Evolutionary conservation across 2,113 vertebrate species (phyloP).

Genomic region (Nettapus auritus): DNA sequence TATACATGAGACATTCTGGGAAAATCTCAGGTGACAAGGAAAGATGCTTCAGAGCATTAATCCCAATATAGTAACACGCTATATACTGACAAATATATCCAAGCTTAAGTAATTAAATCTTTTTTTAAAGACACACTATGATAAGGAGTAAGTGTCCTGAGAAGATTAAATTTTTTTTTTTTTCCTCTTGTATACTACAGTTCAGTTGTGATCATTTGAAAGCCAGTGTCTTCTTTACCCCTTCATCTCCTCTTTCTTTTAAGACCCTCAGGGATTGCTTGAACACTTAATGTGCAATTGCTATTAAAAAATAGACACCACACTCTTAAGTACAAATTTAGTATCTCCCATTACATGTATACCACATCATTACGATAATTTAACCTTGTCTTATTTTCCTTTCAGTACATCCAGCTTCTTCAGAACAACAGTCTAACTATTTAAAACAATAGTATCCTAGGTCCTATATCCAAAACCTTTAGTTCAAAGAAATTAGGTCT

Average conservation of each 20-base stretch:
- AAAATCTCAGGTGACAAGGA: conserved; percentile 74
- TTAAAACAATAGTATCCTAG: not conserved
- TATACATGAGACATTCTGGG: conserved; percentile 54
- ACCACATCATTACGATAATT: not conserved
- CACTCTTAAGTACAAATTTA: not conserved
- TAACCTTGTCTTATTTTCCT: conserved; percentile 42
- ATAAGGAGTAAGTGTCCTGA: conserved; percentile 67
- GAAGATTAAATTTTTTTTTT: conserved; percentile 70
- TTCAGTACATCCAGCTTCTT: not conserved
- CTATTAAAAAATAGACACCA: not conserved
- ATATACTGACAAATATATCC: conserved; percentile 73
- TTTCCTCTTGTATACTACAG: not conserved
- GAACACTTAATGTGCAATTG: not conserved
- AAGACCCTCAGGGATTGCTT: not conserved
- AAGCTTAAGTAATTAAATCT: conserved; percentile 78
- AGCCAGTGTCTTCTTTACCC: not conserved
- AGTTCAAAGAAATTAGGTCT: not conserved
- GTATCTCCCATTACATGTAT: not conserved
- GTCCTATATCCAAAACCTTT: not conserved
- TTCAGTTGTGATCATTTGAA: conserved; percentile 37
- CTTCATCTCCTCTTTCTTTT: not conserved
- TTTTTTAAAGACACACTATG: conserved; percentile 62
- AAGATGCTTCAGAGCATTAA: conserved; percentile 71
- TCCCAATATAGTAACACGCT: conserved; percentile 72
- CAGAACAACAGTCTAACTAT: not conserved